Percentiles rank a stretch among this genome's conserved stretches.
Conservation (phyloP, 2,113 vertebrate genomes). For the Peromyscus leucopus region DNA sequence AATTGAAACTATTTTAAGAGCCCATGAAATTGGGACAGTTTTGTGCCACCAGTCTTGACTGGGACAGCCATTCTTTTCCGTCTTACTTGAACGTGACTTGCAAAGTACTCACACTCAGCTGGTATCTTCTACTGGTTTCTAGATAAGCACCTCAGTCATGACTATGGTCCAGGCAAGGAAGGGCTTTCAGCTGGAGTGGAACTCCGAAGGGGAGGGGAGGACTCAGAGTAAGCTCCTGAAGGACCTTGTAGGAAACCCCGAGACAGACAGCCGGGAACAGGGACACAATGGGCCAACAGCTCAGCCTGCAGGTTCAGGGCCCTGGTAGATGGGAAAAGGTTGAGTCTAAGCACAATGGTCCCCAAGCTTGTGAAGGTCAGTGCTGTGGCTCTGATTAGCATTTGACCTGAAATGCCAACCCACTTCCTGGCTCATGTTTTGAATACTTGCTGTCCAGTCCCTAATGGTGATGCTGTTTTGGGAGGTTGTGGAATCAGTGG, state of each 20-base stretch:
- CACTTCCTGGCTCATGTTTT: neutral
- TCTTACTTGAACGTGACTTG: neutral
- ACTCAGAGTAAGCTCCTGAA: neutral
- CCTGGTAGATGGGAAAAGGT: neutral
- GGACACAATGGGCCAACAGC: neutral
- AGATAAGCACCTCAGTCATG: neutral
- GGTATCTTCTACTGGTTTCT: neutral
- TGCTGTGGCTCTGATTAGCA: neutral
- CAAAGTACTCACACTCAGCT: neutral
- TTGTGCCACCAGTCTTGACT: neutral
- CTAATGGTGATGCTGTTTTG: neutral
- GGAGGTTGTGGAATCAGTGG: neutral
- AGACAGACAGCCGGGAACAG: neutral
- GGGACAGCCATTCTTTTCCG: slow-evolving; percentile 6
- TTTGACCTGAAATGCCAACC: neutral
- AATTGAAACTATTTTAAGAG: slow-evolving; percentile 71
- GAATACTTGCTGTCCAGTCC: no score
- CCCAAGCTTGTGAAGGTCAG: neutral
- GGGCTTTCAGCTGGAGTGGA: neutral
- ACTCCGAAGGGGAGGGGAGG: neutral
- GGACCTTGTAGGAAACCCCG: neutral
- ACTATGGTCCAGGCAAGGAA: neutral
- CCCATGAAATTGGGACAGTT: slow-evolving; percentile 70
- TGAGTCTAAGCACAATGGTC: neutral
- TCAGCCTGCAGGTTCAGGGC: neutral